Conservation (phyloP, 2,797 vertebrate genomes). For the Poecilia picta region DNA sequence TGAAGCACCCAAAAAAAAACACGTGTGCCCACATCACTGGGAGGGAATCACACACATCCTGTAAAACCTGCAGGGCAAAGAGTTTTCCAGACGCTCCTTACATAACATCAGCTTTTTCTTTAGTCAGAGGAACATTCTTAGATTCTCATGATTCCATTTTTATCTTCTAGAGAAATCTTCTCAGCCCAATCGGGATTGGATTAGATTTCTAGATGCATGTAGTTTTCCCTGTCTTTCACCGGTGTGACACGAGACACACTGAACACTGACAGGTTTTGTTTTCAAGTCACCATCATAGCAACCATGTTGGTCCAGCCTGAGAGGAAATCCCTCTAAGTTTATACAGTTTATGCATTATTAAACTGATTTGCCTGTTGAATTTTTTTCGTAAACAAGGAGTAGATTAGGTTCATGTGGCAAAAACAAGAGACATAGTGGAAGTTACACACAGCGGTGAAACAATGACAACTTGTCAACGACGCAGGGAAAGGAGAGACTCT, state of each 20-base stretch:
- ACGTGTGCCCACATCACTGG: neutral
- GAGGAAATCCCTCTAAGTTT: neutral
- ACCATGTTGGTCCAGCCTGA: neutral
- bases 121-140: too few species aligned
- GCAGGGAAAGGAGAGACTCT: neutral
- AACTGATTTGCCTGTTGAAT: neutral
- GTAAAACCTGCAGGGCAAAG: conserved; percentile 1
- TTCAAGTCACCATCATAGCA: conserved; percentile 29
- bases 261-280: conserved; percentile 31
- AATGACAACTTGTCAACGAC: neutral
- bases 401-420: neutral
- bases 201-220: neutral
- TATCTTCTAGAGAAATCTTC: neutral
- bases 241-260: neutral
- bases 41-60: conserved; percentile 26
- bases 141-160: neutral
- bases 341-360: neutral
- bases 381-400: neutral
- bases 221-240: neutral
- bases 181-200: neutral
- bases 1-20: neutral
- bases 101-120: neutral
- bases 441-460: neutral
- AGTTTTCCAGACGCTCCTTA: neutral
- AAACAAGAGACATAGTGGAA: neutral